Evolutionary conservation across 2,888 invertebrate genomes (phyloP).

Genomic region (Cistogaster globosa): DNA sequence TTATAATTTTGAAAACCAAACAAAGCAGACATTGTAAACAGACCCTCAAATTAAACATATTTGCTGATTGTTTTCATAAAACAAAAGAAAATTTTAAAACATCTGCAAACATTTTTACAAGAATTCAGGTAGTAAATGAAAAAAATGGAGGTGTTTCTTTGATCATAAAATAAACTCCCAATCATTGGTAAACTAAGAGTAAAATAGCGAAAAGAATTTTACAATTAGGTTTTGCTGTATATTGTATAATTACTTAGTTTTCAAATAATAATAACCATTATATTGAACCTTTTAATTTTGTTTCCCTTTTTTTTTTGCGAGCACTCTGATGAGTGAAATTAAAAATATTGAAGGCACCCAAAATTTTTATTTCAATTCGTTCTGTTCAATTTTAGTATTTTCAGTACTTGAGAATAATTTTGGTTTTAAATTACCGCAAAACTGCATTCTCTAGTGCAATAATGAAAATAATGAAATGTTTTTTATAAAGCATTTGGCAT

Average conservation of each 20-base stretch:
- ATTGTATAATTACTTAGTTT: slow-evolving; percentile 58
- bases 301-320: not conserved
- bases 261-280: not conserved
- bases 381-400: slow-evolving; percentile 15
- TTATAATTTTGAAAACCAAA: slow-evolving; percentile 44
- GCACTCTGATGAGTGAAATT: slow-evolving; percentile 38
- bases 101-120: slow-evolving; percentile 50
- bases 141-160: slow-evolving; percentile 41
- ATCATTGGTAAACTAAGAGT: not conserved
- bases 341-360: slow-evolving; percentile 34
- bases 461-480: slow-evolving; percentile 25
- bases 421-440: slow-evolving; percentile 47
- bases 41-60: slow-evolving; percentile 26
- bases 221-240: slow-evolving; percentile 46
- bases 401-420: too few species aligned
- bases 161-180: slow-evolving; percentile 27
- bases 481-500: not conserved
- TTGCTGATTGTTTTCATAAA: slow-evolving; percentile 37
- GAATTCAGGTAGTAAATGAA: slow-evolving; percentile 50
- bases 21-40: slow-evolving; percentile 17
- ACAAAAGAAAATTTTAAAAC: slow-evolving; percentile 38
- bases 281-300: slow-evolving; percentile 31
- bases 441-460: slow-evolving; percentile 36
- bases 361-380: slow-evolving; percentile 41
- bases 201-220: slow-evolving; percentile 3